These are phyloP conservation scores for Harpalus rubripes DNA, from an alignment of 2,888 invertebrate genomes.

Conservation along the genomic window DNA sequence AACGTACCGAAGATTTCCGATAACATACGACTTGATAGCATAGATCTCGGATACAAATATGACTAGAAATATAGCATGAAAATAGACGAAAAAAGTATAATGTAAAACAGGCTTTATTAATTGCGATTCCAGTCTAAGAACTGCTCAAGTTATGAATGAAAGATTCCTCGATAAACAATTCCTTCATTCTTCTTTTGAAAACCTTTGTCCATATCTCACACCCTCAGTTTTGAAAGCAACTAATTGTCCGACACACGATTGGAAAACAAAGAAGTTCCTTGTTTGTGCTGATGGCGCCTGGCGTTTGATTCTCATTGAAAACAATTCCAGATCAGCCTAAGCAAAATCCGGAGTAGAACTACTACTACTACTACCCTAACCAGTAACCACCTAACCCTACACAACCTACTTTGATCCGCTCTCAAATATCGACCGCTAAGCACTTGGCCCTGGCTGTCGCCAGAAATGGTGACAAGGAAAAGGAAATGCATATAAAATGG, in stretches of 20 bases:
- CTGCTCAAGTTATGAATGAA: too few relatives aligned
- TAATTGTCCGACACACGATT: not conserved
- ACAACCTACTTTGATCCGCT: constrained; percentile 21
- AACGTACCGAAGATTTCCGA: too few relatives aligned
- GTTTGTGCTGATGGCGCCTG: not conserved
- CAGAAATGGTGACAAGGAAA: not conserved
- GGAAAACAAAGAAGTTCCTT: not conserved
- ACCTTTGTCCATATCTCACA: not conserved
- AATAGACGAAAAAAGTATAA: too few relatives aligned
- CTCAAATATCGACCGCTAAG: constrained; percentile 37
- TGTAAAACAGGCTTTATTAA: too few relatives aligned
- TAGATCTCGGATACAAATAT: too few relatives aligned
- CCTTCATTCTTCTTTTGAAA: not conserved
- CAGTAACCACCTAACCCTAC: not conserved
- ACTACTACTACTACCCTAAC: too few relatives aligned
- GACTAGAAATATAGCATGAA: too few relatives aligned
- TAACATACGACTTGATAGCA: too few relatives aligned
- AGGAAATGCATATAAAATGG: too few relatives aligned
- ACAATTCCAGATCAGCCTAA: not conserved
- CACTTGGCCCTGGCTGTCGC: constrained; percentile 16
- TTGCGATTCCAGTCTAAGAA: too few relatives aligned
- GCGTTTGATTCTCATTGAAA: not conserved
- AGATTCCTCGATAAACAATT: not conserved
- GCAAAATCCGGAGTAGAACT: constrained; percentile 10
- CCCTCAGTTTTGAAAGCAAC: not conserved